A percentile compares a stretch with the other conserved stretches of the same genome.
Evolutionary conservation across 2,888 invertebrate genomes (phyloP).

Genomic region (Sphaerophoria rueppellii): DNA sequence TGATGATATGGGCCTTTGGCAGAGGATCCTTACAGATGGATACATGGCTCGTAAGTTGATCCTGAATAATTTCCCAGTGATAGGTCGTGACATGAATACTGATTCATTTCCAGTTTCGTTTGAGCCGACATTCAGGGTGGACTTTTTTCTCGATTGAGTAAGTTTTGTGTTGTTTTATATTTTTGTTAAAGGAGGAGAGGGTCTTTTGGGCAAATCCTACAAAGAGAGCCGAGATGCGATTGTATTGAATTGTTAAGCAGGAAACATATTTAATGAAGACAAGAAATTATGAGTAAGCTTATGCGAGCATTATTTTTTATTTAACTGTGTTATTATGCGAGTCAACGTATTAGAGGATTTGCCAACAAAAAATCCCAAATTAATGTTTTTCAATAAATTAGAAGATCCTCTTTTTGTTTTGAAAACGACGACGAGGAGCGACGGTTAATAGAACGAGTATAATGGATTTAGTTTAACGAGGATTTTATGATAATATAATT

Average conservation of each 20-base stretch:
- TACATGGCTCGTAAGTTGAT: conserved; percentile 28
- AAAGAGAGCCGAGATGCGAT: background rate
- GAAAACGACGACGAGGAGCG: background rate
- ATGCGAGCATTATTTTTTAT: conserved; percentile 37
- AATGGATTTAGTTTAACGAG: conserved; percentile 33
- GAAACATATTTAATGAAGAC: conserved; percentile 62
- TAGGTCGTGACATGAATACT: conserved; percentile 72
- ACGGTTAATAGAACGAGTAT: background rate
- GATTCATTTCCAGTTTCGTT: no score
- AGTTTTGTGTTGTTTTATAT: background rate
- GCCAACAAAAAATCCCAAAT: conserved; percentile 31
- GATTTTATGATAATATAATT: conserved; percentile 33
- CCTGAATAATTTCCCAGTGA: conserved; percentile 65
- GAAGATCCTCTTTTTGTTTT: conserved; percentile 3
- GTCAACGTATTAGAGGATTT: conserved; percentile 41
- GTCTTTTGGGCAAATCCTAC: background rate
- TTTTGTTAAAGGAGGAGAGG: background rate
- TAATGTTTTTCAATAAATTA: conserved; percentile 41
- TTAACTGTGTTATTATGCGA: conserved; percentile 55
- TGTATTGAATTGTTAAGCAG: conserved; percentile 51
- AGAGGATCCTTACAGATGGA: conserved; percentile 12
- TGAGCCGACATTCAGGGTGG: conserved; percentile 8
- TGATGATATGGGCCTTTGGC: conserved; percentile 42
- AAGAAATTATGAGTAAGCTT: conserved; percentile 52
- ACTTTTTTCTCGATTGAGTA: conserved; percentile 38